phyloP scores from a whole-genome alignment of 2,113 vertebrate genomes.

The Silurus asotus region DNA sequence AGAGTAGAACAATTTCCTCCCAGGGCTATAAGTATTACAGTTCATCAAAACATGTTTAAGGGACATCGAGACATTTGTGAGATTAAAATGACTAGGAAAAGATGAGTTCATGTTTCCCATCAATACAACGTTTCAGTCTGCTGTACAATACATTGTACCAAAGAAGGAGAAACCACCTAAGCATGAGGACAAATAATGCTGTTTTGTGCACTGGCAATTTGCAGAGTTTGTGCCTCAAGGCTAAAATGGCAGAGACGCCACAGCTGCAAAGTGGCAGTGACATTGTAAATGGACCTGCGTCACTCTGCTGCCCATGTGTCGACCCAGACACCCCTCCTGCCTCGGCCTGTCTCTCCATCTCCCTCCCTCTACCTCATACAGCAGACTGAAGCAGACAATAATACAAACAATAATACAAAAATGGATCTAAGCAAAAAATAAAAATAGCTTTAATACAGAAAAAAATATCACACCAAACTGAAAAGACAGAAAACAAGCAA shows the following conservation, averaged over 20 bases:
- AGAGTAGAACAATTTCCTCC: too few species aligned
- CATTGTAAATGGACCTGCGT: slow-evolving; percentile 9
- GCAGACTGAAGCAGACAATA: slow-evolving; percentile 35
- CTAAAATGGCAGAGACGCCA: slow-evolving; percentile 48
- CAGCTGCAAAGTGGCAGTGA: slow-evolving; percentile 55
- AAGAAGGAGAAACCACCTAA: background rate
- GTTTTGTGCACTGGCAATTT: slow-evolving; percentile 55
- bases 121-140: slow-evolving; percentile 29
- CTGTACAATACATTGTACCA: background rate
- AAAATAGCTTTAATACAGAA: background rate
- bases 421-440: slow-evolving; percentile 8
- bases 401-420: slow-evolving; percentile 7
- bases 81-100: slow-evolving; percentile 15
- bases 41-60: too few species aligned
- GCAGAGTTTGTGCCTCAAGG: slow-evolving; percentile 51
- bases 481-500: background rate
- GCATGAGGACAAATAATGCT: slow-evolving; percentile 12
- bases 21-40: too few species aligned
- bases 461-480: slow-evolving; percentile 40
- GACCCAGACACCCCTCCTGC: slow-evolving; percentile 31
- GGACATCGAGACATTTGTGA: background rate
- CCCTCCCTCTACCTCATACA: slow-evolving; percentile 2
- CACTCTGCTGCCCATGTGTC: slow-evolving; percentile 35
- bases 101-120: background rate
- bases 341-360: background rate